Evolutionary conservation across 1,140 invertebrate genomes (phyloP), one percentile per base, ranked within the genome.

Genomic region (Brachionus paranguensis): DNA sequence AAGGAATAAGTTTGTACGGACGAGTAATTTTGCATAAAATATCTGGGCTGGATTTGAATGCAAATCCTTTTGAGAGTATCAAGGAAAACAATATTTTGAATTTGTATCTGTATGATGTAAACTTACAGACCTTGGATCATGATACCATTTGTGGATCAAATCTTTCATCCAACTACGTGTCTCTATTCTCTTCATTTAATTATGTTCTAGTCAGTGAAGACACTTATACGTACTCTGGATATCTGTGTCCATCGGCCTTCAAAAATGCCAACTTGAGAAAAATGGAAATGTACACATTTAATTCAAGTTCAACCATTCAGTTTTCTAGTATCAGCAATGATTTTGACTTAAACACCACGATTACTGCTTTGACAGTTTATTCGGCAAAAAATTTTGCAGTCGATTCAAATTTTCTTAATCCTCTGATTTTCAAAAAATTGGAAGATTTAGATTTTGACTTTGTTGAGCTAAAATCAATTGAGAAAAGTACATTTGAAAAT

Each of bases 101-200:
- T 50, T 50, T 76, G 17, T 76, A 76, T 14, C 33, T 76, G 27
- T 76, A 76, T 50, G 72, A 76, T 50, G 20, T 29, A 3, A 76
- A 76, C 12, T 50, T 76, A 27, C 45, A 76, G 12, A 76, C 43
- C 5, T n/a, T 24, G 43, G 47, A 76, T 50, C 17, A 50, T 27
- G 20, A 27, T 29, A 10, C 11, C 12, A 24, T 6, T 27, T 76
- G 72, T 27, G 3, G 14, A 27, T 11, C 8, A 8, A 27, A 50
- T 47, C 5, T 24, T 8, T 11, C 43, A 53, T 27, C 41, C 14
- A 68, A 68, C 33, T 72, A 45, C 43, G 33, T 41, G 24, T 27
- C 72, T 50, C 43, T 76, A 53, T 76, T 76, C 29, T 76, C 72
- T 27, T 50, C 72, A 50, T 76, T 76, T 76, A 27, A 24, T 37